Base-by-base conservation (phyloP, 1,140 invertebrate species). In the Dendrolimus kikuchii region DNA sequence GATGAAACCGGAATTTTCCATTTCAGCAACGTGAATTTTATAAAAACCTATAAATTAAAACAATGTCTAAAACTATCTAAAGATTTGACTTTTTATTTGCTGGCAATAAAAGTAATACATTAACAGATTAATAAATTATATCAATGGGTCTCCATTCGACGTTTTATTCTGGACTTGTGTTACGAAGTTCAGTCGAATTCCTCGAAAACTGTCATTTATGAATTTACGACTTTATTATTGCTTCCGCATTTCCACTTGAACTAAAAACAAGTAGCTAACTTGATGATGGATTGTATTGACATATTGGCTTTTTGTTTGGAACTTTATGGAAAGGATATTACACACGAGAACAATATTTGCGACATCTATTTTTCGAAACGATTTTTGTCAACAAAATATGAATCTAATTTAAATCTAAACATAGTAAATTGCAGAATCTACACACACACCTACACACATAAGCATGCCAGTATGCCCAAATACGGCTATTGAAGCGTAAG, bases 131-230 rank as follows among this genome's bases (percentile, higher is more conserved):
- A 65, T 68, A 68, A 65, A 68, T 68, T 65, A 57, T 54, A 23
- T 55, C 57, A 60, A 9, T 41, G 53, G 53, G 55, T 53, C 59
- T 58, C 58, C 38, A 57, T 62, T 46, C 59, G 62, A 68, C 66
- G 55, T 51, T 74, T 71, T 69, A 69, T 71, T 67, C 64, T 64
- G 53, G 54, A 68, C 68, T 68, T 62, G 63, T 69, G 62, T 69
- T 68, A 45, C 52, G 57, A 59, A 74, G 59, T 74, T 74, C 53
- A 49, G 50, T 49, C 40, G 48, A 49, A 53, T 45, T 50, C 51
- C 59, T 68, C 49, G 56, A 55, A 62, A 75, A 67, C 59, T 66
- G 68, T 65, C 66, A 70, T 66, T 65, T 75, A 70, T 64, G 59
- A 67, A 71, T 74, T 71, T 69, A 74, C 62, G 64, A 62, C 60